Evolutionary conservation across 2,888 invertebrate genomes (phyloP).

Genomic region (Callyntrura sp.): DNA sequence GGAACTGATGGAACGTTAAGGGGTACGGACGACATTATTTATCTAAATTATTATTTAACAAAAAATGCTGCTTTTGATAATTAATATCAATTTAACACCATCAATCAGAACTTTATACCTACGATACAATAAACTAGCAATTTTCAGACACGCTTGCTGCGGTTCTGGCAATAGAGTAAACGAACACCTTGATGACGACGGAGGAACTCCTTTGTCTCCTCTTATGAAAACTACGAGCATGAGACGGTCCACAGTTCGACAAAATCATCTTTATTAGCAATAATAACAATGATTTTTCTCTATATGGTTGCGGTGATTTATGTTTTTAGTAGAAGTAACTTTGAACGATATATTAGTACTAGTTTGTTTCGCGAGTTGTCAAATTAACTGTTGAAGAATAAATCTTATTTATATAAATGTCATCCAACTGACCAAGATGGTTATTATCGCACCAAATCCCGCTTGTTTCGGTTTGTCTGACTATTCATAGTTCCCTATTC

Average conservation of each 20-base stretch:
- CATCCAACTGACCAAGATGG: too few species aligned
- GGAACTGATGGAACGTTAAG: constrained; percentile 66
- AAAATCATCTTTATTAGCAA: constrained; percentile 66
- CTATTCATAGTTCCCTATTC: too few species aligned
- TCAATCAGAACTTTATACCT: not conserved
- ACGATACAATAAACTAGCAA: constrained; percentile 55
- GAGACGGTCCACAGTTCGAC: constrained; percentile 70
- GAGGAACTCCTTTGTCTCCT: constrained; percentile 73
- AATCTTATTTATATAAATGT: too few species aligned
- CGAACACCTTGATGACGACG: not conserved
- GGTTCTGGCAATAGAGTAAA: constrained; percentile 57
- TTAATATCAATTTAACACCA: not conserved
- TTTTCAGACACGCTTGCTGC: constrained; percentile 79
- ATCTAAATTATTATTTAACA: not conserved
- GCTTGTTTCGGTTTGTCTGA: too few species aligned
- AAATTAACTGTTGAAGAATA: too few species aligned
- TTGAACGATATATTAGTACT: too few species aligned
- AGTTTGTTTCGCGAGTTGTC: too few species aligned
- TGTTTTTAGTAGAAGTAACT: too few species aligned
- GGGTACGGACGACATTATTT: constrained; percentile 36
- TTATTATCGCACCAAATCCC: too few species aligned
- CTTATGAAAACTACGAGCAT: constrained; percentile 72
- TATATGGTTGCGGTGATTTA: too few species aligned
- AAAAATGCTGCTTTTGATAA: not conserved
- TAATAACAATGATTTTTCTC: too few species aligned